phyloP scores from a whole-genome alignment of 2,113 vertebrate genomes.

The Bambusicola thoracicus region DNA sequence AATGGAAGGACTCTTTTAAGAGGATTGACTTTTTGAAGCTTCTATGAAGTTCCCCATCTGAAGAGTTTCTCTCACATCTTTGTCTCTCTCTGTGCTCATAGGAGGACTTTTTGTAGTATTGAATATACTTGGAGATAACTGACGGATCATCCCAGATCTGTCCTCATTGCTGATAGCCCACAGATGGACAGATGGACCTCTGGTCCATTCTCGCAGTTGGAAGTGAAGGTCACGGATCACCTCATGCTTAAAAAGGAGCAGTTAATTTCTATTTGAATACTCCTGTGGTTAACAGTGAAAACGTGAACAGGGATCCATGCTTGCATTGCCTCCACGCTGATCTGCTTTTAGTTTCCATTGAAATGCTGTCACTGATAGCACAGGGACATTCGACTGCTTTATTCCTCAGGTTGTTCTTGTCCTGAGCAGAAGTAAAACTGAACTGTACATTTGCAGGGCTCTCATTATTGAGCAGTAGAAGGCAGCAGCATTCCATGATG shows the following conservation, averaged over 20 bases:
- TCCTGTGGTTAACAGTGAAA: background rate
- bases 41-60: background rate
- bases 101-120: background rate
- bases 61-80: background rate
- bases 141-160: background rate
- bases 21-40: background rate
- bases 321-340: background rate
- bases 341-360: background rate
- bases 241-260: background rate
- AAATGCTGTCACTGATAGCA: background rate
- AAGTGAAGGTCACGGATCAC: background rate
- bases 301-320: background rate
- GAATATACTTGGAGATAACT: conserved; percentile 32
- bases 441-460: background rate
- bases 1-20: background rate
- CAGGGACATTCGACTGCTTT: background rate
- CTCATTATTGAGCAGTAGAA: background rate
- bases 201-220: background rate
- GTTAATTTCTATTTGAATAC: background rate
- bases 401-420: background rate
- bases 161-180: background rate
- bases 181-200: background rate
- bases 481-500: background rate
- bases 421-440: background rate
- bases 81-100: background rate